These are phyloP conservation scores for Alfaro cultratus DNA, from an alignment of 2,797 vertebrate species.

Conservation along the genomic window DNA sequence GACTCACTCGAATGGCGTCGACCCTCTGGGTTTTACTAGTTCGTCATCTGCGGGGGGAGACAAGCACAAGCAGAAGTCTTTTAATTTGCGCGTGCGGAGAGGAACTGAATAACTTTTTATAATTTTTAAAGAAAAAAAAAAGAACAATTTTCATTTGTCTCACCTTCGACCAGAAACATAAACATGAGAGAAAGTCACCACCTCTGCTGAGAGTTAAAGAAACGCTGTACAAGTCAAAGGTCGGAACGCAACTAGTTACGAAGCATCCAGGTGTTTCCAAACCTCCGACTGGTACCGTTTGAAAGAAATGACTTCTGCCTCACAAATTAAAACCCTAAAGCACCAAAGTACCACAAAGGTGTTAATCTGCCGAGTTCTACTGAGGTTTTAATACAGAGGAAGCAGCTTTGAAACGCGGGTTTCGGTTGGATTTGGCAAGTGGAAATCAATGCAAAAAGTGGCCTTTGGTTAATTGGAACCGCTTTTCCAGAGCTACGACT, in stretches of 20 bases:
- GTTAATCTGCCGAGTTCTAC: conserved; percentile 17
- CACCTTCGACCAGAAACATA: conserved; percentile 51
- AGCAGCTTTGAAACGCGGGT: conserved; percentile 57
- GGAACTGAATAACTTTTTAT: conserved; percentile 20
- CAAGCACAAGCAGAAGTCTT: conserved; percentile 40
- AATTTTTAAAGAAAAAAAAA: conserved; percentile 12
- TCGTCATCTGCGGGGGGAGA: conserved; percentile 88
- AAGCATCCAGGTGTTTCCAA: background rate
- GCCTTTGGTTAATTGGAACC: conserved; percentile 33
- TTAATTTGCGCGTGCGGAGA: background rate
- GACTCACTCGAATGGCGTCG: conserved; percentile 85
- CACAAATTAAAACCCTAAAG: conserved; percentile 6
- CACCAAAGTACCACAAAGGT: conserved; percentile 32
- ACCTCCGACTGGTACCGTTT: background rate
- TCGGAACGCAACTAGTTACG: background rate
- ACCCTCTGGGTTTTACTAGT: conserved; percentile 85
- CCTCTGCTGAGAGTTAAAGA: conserved; percentile 16
- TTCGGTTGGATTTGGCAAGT: background rate
- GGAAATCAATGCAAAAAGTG: conserved; percentile 11
- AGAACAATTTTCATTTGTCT: conserved; percentile 20
- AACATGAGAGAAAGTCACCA: conserved; percentile 4
- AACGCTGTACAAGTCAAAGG: background rate
- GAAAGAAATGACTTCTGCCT: conserved; percentile 30
- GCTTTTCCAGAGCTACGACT: conserved; percentile 44
- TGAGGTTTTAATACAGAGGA: conserved; percentile 25